phyloP scores from a whole-genome alignment of 2,888 invertebrate species.

The Apamea sordens region DNA sequence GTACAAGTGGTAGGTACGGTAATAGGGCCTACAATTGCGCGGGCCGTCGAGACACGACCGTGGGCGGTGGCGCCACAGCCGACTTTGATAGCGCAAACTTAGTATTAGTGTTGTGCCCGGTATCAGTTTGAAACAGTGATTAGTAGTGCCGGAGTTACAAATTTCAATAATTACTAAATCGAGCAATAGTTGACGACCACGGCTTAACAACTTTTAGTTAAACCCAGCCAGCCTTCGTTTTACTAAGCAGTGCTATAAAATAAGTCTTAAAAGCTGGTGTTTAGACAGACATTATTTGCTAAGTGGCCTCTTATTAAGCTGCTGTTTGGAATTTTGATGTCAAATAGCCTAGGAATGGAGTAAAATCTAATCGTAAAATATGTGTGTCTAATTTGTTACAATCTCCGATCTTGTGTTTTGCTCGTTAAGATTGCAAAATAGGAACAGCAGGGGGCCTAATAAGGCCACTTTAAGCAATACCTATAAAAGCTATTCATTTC shows the following conservation, averaged over 20 bases:
- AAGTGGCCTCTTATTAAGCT: constrained; percentile 56
- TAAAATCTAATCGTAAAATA: constrained; percentile 46
- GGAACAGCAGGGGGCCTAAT: too few species aligned
- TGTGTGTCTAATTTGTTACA: constrained; percentile 48
- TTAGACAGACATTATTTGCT: constrained; percentile 56
- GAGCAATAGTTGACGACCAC: constrained; percentile 63
- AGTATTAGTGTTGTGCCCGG: constrained; percentile 73
- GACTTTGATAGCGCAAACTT: constrained; percentile 72
- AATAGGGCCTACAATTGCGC: constrained; percentile 75
- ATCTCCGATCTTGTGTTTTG: constrained; percentile 48
- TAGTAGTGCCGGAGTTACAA: constrained; percentile 77
- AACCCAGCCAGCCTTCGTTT: constrained; percentile 49
- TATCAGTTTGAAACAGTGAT: constrained; percentile 81
- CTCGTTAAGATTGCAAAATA: constrained; percentile 31
- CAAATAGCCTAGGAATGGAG: constrained; percentile 47
- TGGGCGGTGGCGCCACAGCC: constrained; percentile 78
- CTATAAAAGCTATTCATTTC: too few species aligned
- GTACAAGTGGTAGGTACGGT: constrained; percentile 73
- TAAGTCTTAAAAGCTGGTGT: constrained; percentile 56
- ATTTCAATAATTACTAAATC: constrained; percentile 80
- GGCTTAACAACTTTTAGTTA: constrained; percentile 54
- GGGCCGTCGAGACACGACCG: constrained; percentile 72
- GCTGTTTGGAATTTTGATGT: constrained; percentile 52
- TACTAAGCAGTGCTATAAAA: constrained; percentile 57
- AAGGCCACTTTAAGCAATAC: too few species aligned